Conservation (phyloP, 2,797 vertebrate genomes). For the Intellagama lesueurii region DNA sequence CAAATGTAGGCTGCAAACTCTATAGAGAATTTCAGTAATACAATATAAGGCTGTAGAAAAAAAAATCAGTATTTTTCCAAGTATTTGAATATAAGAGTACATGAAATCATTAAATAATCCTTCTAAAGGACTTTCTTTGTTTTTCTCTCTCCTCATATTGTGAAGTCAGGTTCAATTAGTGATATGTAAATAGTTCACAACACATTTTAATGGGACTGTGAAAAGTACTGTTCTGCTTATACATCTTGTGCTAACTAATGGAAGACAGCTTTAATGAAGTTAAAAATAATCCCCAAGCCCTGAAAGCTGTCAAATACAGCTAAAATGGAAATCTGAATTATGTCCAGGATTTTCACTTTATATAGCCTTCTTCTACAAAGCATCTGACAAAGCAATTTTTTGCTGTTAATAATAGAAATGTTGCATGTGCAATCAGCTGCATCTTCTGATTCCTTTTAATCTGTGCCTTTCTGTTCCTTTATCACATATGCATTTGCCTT, state of each 20-base stretch:
- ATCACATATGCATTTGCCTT: neutral
- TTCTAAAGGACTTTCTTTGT: too few relatives aligned
- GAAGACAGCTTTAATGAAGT: neutral
- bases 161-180: neutral
- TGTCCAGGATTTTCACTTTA: neutral
- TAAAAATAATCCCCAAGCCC: neutral
- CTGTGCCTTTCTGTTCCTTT: neutral
- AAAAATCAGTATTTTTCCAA: too few relatives aligned
- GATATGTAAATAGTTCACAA: neutral
- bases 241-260: neutral
- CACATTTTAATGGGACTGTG: too few relatives aligned
- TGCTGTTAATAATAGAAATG: neutral
- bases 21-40: neutral
- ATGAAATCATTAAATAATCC: too few relatives aligned
- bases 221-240: neutral
- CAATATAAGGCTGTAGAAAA: too few relatives aligned
- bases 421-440: neutral
- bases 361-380: neutral
- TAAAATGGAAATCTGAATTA: constrained; percentile 8
- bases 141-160: too few relatives aligned
- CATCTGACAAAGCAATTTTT: neutral
- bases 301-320: neutral
- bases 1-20: neutral
- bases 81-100: too few relatives aligned
- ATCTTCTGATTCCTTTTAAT: neutral